Base-by-base conservation (phyloP, 2,888 invertebrate genomes). In the Chironomus riparius region DNA sequence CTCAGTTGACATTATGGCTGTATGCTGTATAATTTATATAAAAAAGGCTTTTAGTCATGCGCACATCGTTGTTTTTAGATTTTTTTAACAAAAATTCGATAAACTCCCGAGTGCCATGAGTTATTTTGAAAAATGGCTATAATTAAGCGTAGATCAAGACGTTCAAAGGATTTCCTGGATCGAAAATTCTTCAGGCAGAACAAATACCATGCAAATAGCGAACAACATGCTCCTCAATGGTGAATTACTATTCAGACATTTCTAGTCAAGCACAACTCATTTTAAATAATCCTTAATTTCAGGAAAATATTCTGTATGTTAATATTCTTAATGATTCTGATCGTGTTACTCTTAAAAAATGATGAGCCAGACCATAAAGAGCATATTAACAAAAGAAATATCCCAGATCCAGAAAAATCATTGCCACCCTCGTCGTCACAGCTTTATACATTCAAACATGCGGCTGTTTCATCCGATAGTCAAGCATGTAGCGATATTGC, bases 401-500 rank as follows among this genome's bases (percentile, higher is more conserved):
- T 76, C 15, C 89, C 90, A 0, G 90, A 93, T 83, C 90, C 92
- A 0, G 86, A 87, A 77, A 83, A 83, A 56, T 85, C 86, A 0
- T 85, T 87, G 50, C 90, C 89, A 15, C 87, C 92, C 0, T 92
- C 92, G 0, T 83, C 86, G 15, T 92, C 93, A 3, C 82, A 82
- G 65, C 84, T 92, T n/a, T 88, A 89, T 78, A 83, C 82, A 0
- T 94, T 91, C 82, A 86, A 87, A 77, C 87, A 85, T 69, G 91
- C 89, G 0, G 94, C 92, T 0, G 90, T 95, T 18, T 92, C 92
- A 81, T 89, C 92, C 0, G 95, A 95, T 81, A 90, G 90, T 4
- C 86, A 87, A 3, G 87, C 87, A 4, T 95, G 94, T 83, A 93
- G 94, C 3, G 82, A 86, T 78, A 89, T 94, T 79, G 94, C 94